Conservation (phyloP, 1,140 invertebrate species). For the Oedothorax gibbosus region DNA sequence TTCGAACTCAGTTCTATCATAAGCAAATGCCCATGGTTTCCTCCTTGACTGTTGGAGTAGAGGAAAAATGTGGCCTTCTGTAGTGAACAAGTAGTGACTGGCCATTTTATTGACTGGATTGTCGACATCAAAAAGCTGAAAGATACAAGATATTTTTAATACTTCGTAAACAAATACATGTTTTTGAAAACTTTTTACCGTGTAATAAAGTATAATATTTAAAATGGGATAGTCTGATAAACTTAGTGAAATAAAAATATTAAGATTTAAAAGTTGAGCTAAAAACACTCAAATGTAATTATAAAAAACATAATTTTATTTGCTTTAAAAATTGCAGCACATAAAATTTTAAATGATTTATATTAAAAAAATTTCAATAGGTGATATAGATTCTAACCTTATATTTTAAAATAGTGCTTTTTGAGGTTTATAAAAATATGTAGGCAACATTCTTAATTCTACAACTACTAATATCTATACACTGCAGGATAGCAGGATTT, state of each 20-base stretch:
- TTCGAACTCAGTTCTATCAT: constrained; percentile 14
- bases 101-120: constrained; percentile 76
- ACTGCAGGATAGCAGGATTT: too few species aligned
- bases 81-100: constrained; percentile 75
- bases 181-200: not conserved
- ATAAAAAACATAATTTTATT: not conserved
- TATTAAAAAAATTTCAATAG: too few species aligned
- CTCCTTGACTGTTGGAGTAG: constrained; percentile 70
- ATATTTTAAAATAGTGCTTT: too few species aligned
- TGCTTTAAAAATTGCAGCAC: not conserved
- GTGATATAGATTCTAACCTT: too few species aligned
- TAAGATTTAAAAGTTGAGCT: not conserved
- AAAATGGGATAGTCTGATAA: not conserved
- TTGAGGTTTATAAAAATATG: too few species aligned
- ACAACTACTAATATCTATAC: too few species aligned
- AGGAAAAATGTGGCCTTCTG: constrained; percentile 79
- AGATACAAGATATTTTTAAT: not conserved
- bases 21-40: constrained; percentile 65
- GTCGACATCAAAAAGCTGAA: constrained; percentile 77
- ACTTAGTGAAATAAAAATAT: not conserved
- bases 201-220: not conserved
- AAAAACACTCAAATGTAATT: too few species aligned
- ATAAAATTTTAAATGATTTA: too few species aligned
- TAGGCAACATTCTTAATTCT: too few species aligned
- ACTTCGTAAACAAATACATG: not conserved